Evolutionary conservation across 2,797 vertebrate species (phyloP).

Genomic region (Mallotus villosus): DNA sequence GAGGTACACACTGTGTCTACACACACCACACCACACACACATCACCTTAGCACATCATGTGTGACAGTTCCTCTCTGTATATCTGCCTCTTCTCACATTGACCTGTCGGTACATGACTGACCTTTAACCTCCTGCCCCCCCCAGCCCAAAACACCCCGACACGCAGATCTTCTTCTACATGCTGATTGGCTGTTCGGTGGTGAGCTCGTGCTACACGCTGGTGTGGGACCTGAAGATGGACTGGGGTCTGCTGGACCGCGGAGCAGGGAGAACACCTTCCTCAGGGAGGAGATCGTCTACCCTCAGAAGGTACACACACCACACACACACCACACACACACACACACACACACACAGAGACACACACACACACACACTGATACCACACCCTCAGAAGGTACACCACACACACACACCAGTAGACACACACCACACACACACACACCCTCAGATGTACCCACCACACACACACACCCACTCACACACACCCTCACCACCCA

Average conservation of each 20-base stretch:
- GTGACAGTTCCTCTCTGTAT: too few relatives aligned
- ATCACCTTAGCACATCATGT: too few relatives aligned
- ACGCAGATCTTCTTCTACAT: conserved; percentile 89
- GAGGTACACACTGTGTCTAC: conserved; percentile 77
- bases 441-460: not conserved
- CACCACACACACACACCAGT: conserved; percentile 8
- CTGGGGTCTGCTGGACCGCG: conserved; percentile 97
- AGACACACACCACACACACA: conserved; percentile 10
- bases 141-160: conserved; percentile 63
- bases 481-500: not conserved
- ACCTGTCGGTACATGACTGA: not conserved
- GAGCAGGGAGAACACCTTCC: conserved; percentile 96
- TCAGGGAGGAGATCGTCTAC: conserved; percentile 98
- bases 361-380: not conserved
- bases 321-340: not conserved
- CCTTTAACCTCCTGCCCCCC: not conserved
- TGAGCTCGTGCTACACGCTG: conserved; percentile 95
- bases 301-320: conserved; percentile 87
- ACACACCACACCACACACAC: conserved; percentile 73
- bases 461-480: not conserved
- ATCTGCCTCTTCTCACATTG: too few relatives aligned
- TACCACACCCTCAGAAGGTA: not conserved
- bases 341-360: not conserved
- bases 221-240: conserved; percentile 99
- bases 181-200: conserved; percentile 83